Percentiles rank a stretch among this genome's conserved stretches.
phyloP scores from a whole-genome alignment of 2,888 invertebrate species.

The Orthonychiurus folsomi region DNA sequence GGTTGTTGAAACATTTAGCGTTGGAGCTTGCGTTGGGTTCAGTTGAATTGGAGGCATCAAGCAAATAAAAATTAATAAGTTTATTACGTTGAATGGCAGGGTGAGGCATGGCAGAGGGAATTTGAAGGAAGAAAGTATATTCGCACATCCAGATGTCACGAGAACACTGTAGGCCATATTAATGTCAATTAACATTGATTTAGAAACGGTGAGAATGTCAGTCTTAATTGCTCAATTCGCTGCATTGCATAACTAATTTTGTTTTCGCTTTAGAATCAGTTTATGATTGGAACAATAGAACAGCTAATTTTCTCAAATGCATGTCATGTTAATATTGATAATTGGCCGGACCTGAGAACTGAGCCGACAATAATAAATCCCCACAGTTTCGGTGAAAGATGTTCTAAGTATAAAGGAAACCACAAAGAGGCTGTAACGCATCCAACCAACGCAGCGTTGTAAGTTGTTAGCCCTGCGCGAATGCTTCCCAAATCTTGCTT shows the following conservation, averaged over 20 bases:
- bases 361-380: constrained; percentile 35
- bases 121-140: constrained; percentile 42
- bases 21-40: not conserved
- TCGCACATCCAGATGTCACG: constrained; percentile 43
- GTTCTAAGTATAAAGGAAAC: constrained; percentile 37
- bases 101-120: constrained; percentile 43
- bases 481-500: constrained; percentile 25
- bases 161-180: constrained; percentile 44
- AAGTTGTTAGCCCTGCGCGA: constrained; percentile 38
- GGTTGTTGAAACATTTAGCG: not conserved
- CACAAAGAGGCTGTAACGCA: constrained; percentile 41
- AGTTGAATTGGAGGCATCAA: constrained; percentile 38
- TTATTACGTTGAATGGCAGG: constrained; percentile 45
- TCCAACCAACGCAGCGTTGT: constrained; percentile 41
- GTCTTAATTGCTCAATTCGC: not conserved
- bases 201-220: constrained; percentile 6
- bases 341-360: constrained; percentile 33
- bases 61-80: constrained; percentile 43
- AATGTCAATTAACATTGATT: too few relatives aligned
- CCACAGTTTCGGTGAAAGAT: constrained; percentile 31
- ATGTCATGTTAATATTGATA: too few relatives aligned
- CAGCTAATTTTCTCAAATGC: too few relatives aligned
- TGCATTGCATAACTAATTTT: too few relatives aligned
- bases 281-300: too few relatives aligned
- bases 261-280: too few relatives aligned